Evolutionary conservation across 2,797 vertebrate genomes (phyloP).

Genomic region (Chiloscyllium punctatum): DNA sequence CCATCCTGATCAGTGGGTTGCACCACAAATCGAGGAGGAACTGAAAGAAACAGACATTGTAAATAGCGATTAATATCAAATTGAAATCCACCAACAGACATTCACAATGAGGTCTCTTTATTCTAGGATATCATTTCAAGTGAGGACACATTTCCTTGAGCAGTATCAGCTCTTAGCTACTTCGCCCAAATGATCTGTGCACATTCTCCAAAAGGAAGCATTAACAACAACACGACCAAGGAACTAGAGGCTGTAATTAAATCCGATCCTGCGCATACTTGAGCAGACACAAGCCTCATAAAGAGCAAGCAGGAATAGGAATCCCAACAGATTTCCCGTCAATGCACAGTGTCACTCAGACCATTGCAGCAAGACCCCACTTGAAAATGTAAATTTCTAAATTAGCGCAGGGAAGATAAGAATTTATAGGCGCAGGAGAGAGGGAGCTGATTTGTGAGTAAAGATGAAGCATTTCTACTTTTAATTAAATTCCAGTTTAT

Average conservation of each 20-base stretch:
- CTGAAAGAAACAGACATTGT: slow-evolving; percentile 52
- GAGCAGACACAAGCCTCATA: no score
- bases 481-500: no score
- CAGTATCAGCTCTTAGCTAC: neutral
- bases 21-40: slow-evolving; percentile 95
- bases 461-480: no score
- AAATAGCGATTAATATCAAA: neutral
- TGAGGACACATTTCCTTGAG: neutral
- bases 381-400: no score
- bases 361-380: no score
- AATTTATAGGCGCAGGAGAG: no score
- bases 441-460: no score
- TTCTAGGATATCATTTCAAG: neutral
- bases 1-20: slow-evolving; percentile 95
- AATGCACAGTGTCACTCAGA: no score
- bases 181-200: neutral
- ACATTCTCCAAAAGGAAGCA: neutral
- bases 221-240: neutral
- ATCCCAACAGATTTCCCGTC: no score
- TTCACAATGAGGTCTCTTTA: neutral
- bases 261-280: no score
- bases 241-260: neutral
- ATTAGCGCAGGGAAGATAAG: no score
- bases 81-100: neutral
- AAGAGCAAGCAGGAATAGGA: no score